Percentiles rank a stretch among this genome's conserved stretches.
These are phyloP conservation scores for Asobara japonica DNA, from an alignment of 1,140 invertebrate species.

Conservation along the genomic window DNA sequence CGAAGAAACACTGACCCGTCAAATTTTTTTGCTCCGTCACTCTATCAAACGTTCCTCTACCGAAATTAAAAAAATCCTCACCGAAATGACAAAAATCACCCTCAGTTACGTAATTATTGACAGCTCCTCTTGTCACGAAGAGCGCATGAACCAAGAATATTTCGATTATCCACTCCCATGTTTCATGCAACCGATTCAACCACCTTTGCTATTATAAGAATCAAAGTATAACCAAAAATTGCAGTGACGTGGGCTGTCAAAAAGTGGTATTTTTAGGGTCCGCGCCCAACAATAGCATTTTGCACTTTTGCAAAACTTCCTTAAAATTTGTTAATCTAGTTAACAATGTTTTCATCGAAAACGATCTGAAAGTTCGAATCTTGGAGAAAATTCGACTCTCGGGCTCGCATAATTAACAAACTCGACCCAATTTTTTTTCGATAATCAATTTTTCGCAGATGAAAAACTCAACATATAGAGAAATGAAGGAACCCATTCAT, in stretches of 20 bases:
- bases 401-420: too few relatives aligned
- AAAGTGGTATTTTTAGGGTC: background rate
- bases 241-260: background rate
- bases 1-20: background rate
- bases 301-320: too few relatives aligned
- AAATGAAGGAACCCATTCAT: background rate
- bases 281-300: too few relatives aligned
- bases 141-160: constrained; percentile 3
- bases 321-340: too few relatives aligned
- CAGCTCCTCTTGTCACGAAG: constrained; percentile 6
- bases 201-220: background rate
- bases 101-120: constrained; percentile 13
- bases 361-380: too few relatives aligned
- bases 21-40: background rate
- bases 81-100: background rate
- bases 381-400: too few relatives aligned
- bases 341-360: too few relatives aligned
- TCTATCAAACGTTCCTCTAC: background rate
- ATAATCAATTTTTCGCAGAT: too few relatives aligned
- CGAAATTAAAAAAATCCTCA: background rate
- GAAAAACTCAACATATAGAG: too few relatives aligned
- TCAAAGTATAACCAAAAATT: background rate
- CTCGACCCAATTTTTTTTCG: too few relatives aligned
- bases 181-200: background rate
- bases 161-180: background rate